phyloP scores from a whole-genome alignment of 2,113 vertebrate species.

The Tupaia chinensis region DNA sequence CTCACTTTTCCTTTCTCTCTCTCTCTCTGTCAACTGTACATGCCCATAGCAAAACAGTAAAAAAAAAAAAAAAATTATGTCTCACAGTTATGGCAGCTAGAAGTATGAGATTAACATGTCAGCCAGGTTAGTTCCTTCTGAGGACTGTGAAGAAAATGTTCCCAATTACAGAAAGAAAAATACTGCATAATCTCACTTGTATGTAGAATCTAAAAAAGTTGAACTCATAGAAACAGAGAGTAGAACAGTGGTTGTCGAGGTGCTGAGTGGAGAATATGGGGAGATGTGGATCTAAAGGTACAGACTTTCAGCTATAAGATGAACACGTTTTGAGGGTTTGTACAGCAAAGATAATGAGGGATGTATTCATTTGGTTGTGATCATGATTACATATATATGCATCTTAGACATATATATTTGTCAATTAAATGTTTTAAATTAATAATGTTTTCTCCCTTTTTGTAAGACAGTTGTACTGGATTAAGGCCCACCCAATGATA shows the following conservation, averaged over 20 bases:
- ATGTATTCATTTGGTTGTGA: not conserved
- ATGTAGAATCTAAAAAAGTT: not conserved
- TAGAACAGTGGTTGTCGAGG: not conserved
- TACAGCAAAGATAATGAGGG: not conserved
- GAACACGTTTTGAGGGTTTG: not conserved
- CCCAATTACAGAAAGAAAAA: not conserved
- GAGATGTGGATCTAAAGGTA: not conserved
- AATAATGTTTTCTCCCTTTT: not conserved
- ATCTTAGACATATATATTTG: not conserved
- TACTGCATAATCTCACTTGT: not conserved
- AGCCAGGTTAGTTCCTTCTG: not conserved
- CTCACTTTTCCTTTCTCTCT: too few species aligned
- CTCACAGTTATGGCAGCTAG: not conserved
- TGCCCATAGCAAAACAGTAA: too few species aligned
- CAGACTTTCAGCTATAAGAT: not conserved
- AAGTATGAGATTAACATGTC: not conserved
- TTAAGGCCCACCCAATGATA: not conserved
- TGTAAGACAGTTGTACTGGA: not conserved
- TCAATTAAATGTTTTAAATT: not conserved
- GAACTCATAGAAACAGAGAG: not conserved
- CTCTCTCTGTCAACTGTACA: too few species aligned
- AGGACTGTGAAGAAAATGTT: not conserved
- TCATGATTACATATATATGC: not conserved
- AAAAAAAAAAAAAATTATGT: too few species aligned
- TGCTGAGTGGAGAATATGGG: not conserved